These are phyloP conservation scores for Archocentrus centrarchus DNA, from an alignment of 2,113 vertebrate genomes.

Conservation along the genomic window DNA sequence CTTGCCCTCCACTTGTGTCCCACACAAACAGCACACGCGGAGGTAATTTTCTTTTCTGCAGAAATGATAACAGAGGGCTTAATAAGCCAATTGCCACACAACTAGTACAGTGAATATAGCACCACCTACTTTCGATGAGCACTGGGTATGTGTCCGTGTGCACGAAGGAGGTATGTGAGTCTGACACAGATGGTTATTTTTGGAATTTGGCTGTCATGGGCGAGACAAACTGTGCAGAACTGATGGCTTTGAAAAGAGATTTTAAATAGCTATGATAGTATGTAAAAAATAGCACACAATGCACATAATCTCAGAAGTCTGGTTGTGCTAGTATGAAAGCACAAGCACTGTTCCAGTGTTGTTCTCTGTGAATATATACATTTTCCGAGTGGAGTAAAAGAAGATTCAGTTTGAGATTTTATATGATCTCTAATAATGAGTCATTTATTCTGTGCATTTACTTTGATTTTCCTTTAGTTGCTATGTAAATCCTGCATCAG, in stretches of 20 bases:
- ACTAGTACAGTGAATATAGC: slow-evolving; percentile 52
- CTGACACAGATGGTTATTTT: slow-evolving; percentile 72
- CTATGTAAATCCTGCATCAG: not conserved
- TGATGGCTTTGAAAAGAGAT: slow-evolving; percentile 21
- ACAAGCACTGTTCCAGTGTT: not conserved
- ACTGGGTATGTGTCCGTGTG: slow-evolving; percentile 26
- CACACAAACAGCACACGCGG: slow-evolving; percentile 43
- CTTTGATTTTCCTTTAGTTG: not conserved
- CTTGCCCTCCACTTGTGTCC: slow-evolving; percentile 53
- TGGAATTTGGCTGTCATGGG: slow-evolving; percentile 53
- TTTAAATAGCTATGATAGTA: slow-evolving; percentile 22
- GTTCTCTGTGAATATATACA: not conserved
- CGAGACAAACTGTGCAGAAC: slow-evolving; percentile 43
- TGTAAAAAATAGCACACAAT: slow-evolving; percentile 21
- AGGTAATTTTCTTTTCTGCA: slow-evolving; percentile 32
- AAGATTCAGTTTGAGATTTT: slow-evolving; percentile 3
- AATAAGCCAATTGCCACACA: slow-evolving; percentile 46
- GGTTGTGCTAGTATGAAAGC: not conserved
- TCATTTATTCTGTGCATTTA: slow-evolving; percentile 6
- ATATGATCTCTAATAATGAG: slow-evolving; percentile 1
- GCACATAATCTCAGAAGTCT: not conserved
- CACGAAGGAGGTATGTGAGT: slow-evolving; percentile 36
- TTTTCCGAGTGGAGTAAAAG: not conserved
- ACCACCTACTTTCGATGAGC: slow-evolving; percentile 50
- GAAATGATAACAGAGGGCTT: slow-evolving; percentile 42